phyloP scores from a whole-genome alignment of 2,797 vertebrate genomes.

The Gallinago solitaria region DNA sequence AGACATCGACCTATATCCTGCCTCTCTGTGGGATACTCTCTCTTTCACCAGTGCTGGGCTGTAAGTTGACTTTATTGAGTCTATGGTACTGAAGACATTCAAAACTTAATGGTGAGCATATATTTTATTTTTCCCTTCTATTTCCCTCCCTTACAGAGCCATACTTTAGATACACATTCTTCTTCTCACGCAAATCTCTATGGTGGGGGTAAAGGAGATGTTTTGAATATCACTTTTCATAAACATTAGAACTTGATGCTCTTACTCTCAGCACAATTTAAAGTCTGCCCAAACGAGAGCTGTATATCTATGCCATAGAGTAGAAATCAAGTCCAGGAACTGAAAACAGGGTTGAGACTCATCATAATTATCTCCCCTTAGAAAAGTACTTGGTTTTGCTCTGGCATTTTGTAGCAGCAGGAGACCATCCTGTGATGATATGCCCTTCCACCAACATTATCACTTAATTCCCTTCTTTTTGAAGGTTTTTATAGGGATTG shows the following conservation, averaged over 20 bases:
- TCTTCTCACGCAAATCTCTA: neutral
- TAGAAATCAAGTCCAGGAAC: neutral
- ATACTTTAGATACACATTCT: neutral
- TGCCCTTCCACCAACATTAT: slow-evolving; percentile 26
- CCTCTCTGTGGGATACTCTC: neutral
- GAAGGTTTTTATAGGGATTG: slow-evolving; percentile 22
- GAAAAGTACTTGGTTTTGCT: neutral
- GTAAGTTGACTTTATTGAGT: neutral
- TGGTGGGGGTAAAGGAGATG: neutral
- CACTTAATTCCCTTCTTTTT: slow-evolving; percentile 52
- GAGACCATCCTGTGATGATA: slow-evolving; percentile 4
- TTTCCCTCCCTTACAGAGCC: neutral
- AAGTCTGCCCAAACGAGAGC: neutral
- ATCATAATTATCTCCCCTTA: slow-evolving; percentile 3
- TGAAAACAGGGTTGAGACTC: neutral
- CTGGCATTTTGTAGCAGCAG: slow-evolving; percentile 18
- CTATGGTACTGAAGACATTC: neutral
- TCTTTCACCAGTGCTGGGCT: neutral
- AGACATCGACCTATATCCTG: neutral
- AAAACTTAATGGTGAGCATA: neutral
- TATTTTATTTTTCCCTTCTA: neutral
- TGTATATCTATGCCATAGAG: neutral
- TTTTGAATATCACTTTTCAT: neutral
- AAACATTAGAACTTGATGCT: neutral
- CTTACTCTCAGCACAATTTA: neutral